Percentiles rank a stretch among this genome's conserved stretches.
Conservation (phyloP, 2,797 vertebrate species). For the Macroramphosus scolopax region DNA sequence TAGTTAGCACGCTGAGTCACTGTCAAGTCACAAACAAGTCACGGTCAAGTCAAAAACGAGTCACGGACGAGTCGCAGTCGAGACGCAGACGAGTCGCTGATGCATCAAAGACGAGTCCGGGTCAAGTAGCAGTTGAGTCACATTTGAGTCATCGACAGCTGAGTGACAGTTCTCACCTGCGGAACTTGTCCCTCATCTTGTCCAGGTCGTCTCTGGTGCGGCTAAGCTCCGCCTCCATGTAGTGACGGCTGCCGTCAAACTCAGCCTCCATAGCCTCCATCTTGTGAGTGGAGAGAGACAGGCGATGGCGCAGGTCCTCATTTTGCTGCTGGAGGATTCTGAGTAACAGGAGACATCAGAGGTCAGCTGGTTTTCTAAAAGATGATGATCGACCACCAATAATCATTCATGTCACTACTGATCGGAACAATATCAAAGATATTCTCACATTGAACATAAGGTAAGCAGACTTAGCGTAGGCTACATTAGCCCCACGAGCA, state of each 20-base stretch:
- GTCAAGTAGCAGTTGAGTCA: too few species aligned
- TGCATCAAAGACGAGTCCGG: too few species aligned
- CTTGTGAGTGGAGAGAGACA: constrained; percentile 89
- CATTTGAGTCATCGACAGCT: too few species aligned
- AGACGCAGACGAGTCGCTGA: too few species aligned
- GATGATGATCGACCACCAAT: too few species aligned
- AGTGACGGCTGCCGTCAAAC: constrained; percentile 89
- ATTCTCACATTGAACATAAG: too few species aligned
- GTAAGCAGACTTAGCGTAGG: too few species aligned
- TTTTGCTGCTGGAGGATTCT: constrained; percentile 92
- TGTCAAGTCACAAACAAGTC: background rate
- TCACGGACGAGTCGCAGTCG: too few species aligned
- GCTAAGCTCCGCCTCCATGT: constrained; percentile 91
- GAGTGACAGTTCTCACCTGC: constrained; percentile 77
- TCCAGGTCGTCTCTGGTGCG: constrained; percentile 93
- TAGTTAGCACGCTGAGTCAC: background rate
- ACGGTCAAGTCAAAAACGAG: too few species aligned
- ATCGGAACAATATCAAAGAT: too few species aligned
- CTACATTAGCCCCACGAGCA: too few species aligned
- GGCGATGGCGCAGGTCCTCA: constrained; percentile 88
- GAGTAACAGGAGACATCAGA: background rate
- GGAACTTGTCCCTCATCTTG: constrained; percentile 98
- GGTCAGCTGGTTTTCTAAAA: background rate
- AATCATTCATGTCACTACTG: too few species aligned
- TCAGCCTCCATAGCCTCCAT: constrained; percentile 94